Conservation (phyloP, 2,888 invertebrate genomes). For the Synergus umbraculus region DNA sequence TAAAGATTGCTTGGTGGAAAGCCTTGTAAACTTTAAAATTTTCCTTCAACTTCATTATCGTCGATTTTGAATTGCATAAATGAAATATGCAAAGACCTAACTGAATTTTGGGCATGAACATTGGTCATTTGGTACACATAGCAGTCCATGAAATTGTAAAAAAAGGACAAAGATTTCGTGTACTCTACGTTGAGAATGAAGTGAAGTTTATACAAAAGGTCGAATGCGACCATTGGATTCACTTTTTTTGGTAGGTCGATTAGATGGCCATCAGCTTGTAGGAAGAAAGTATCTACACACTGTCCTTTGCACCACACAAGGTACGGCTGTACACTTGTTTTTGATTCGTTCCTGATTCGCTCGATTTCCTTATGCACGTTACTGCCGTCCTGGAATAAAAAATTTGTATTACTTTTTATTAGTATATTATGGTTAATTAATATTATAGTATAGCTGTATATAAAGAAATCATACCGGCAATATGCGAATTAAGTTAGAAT, state of each 20-base stretch:
- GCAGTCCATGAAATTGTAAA: too few species aligned
- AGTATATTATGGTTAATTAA: neutral
- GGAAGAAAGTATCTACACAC: too few species aligned
- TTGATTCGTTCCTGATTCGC: neutral
- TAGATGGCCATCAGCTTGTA: neutral
- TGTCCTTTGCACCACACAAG: neutral
- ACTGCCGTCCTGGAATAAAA: neutral
- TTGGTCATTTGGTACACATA: too few species aligned
- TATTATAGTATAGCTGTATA: neutral
- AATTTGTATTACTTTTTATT: neutral
- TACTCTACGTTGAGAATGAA: too few species aligned
- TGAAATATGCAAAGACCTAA: too few species aligned
- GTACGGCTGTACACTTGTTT: neutral
- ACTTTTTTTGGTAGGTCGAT: neutral
- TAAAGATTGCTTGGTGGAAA: too few species aligned
- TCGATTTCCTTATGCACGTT: neutral
- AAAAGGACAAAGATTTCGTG: too few species aligned
- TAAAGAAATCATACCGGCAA: neutral
- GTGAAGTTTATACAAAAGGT: too few species aligned
- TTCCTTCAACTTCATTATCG: too few species aligned
- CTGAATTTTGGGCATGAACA: too few species aligned
- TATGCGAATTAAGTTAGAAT: neutral
- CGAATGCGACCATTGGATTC: neutral
- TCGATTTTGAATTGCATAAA: too few species aligned
- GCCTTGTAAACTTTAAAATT: too few species aligned